Percentiles rank a stretch among this genome's conserved stretches.
These are phyloP conservation scores for Drosophila meridionalis DNA, from an alignment of 2,888 invertebrate species.

Conservation along the genomic window DNA sequence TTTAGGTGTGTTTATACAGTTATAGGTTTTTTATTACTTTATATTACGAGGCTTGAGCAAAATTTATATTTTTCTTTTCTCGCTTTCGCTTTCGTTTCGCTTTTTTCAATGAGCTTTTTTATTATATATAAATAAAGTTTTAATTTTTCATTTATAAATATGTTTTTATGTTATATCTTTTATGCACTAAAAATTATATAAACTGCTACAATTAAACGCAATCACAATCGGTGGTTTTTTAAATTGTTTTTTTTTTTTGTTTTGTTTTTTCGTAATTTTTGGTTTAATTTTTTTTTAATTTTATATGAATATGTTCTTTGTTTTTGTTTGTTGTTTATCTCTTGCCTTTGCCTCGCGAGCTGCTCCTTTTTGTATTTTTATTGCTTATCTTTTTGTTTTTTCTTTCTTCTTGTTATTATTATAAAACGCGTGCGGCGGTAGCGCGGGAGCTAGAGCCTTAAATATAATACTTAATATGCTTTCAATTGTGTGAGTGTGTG, in stretches of 20 bases:
- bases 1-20: slow-evolving; percentile 12
- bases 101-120: slow-evolving; percentile 48
- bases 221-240: slow-evolving; percentile 85
- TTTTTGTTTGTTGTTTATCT: slow-evolving; percentile 24
- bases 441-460: slow-evolving; percentile 53
- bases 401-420: slow-evolving; percentile 38
- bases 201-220: slow-evolving; percentile 84
- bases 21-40: slow-evolving; percentile 21
- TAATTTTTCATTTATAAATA: slow-evolving; percentile 41
- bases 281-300: slow-evolving; percentile 52
- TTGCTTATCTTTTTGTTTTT: slow-evolving; percentile 63
- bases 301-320: slow-evolving; percentile 25
- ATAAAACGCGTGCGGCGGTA: slow-evolving; percentile 50
- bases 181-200: slow-evolving; percentile 79
- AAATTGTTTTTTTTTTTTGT: slow-evolving; percentile 64
- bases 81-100: slow-evolving; percentile 15
- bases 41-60: slow-evolving; percentile 63
- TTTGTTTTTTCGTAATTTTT: slow-evolving; percentile 57
- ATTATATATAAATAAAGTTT: slow-evolving; percentile 30
- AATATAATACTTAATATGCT: slow-evolving; percentile 76
- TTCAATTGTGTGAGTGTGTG: slow-evolving; percentile 37
- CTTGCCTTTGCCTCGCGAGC: slow-evolving; percentile 44
- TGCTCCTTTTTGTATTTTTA: slow-evolving; percentile 47
- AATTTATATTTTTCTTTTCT: slow-evolving; percentile 25
- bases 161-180: slow-evolving; percentile 46